These are phyloP conservation scores for Mormyrus proboscirostris DNA, from an alignment of 2,797 vertebrate genomes.

Conservation along the genomic window DNA sequence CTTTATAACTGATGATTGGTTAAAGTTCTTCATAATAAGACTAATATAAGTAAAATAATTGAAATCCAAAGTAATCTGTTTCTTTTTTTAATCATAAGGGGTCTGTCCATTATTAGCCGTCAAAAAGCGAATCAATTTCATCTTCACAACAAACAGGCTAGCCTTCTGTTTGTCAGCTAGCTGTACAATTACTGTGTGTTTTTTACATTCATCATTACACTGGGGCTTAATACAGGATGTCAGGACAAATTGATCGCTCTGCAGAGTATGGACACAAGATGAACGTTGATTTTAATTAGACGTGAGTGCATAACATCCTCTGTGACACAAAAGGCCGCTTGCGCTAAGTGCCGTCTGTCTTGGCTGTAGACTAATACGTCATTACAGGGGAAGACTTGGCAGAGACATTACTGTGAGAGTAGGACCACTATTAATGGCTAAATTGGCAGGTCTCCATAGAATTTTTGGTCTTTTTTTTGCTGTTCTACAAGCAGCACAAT, in stretches of 20 bases:
- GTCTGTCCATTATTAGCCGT: background rate
- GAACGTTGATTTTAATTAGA: background rate
- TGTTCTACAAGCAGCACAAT: background rate
- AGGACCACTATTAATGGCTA: background rate
- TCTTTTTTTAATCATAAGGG: background rate
- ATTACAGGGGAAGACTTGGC: background rate
- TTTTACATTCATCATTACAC: background rate
- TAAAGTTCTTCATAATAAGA: background rate
- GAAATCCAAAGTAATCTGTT: background rate
- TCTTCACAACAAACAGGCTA: background rate
- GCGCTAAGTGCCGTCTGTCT: background rate
- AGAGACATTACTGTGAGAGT: background rate
- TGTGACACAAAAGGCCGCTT: background rate
- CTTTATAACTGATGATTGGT: background rate
- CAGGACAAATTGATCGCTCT: background rate
- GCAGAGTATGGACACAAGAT: background rate
- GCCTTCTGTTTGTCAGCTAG: background rate
- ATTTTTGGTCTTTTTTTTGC: background rate
- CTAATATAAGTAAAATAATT: background rate
- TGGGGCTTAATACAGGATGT: background rate
- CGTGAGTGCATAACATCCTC: background rate
- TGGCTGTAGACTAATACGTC: background rate
- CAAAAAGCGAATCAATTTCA: background rate
- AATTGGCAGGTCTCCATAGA: slow-evolving; percentile 3
- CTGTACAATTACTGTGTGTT: background rate